Percentiles rank a stretch among this genome's conserved stretches.
Evolutionary conservation across 2,113 vertebrate species (phyloP).

Genomic region (Narcine bancroftii): DNA sequence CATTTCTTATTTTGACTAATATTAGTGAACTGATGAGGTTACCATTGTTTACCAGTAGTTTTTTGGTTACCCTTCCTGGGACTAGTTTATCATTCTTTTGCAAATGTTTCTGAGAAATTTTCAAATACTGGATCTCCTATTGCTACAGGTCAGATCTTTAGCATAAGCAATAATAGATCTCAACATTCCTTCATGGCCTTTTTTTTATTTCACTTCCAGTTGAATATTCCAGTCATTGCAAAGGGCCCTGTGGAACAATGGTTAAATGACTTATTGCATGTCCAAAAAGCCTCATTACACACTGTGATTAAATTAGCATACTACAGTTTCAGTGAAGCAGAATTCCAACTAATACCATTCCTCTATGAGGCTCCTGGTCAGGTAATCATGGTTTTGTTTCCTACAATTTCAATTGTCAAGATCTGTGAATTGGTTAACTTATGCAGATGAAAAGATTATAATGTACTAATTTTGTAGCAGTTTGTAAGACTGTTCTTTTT

Average conservation of each 20-base stretch:
- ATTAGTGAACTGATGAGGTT: no score
- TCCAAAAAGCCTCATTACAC: conserved; percentile 68
- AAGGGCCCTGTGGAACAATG: conserved; percentile 74
- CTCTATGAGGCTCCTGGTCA: conserved; percentile 71
- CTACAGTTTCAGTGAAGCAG: conserved; percentile 64
- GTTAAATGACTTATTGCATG: conserved; percentile 60
- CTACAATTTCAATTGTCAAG: neutral
- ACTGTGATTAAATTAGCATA: conserved; percentile 64
- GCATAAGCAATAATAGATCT: neutral
- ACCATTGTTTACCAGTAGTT: no score
- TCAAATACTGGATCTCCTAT: neutral
- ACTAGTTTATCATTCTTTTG: neutral
- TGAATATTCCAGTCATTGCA: conserved; percentile 64
- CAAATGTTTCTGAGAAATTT: neutral
- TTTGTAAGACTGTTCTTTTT: neutral
- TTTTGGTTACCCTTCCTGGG: no score
- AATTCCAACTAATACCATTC: conserved; percentile 65
- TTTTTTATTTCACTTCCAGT: conserved; percentile 50
- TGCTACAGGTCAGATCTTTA: neutral
- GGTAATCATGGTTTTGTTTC: conserved; percentile 49
- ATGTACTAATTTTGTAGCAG: neutral
- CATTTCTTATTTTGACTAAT: no score
- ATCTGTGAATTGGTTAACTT: neutral
- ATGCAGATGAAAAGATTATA: neutral
- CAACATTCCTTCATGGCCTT: neutral